phyloP scores from a whole-genome alignment of 2,113 vertebrate species.

The Heterotis niloticus region DNA sequence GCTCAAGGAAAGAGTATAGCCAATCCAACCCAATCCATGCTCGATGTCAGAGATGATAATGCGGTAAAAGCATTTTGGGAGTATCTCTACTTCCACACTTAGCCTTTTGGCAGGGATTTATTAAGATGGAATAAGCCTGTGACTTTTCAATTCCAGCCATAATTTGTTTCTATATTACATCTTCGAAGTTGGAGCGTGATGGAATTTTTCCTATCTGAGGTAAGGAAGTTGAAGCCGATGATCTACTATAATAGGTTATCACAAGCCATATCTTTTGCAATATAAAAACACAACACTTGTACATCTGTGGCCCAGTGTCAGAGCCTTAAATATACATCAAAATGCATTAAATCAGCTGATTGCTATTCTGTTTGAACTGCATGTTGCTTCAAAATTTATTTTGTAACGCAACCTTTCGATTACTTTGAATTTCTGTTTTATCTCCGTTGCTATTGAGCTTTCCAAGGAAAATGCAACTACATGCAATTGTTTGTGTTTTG shows the following conservation, averaged over 20 bases:
- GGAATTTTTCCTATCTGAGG: conserved; percentile 81
- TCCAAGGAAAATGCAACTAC: conserved; percentile 64
- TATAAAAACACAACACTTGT: conserved; percentile 97
- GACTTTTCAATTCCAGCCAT: conserved; percentile 99
- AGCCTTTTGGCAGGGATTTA: conserved; percentile 95
- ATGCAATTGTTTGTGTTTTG: conserved; percentile 53
- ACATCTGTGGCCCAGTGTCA: conserved; percentile 97
- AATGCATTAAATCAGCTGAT: conserved; percentile 97
- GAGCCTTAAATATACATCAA: conserved; percentile 92
- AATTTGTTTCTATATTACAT: conserved; percentile 99
- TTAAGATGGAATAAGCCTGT: conserved; percentile 96
- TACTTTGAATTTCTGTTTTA: conserved; percentile 79
- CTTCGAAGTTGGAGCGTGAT: conserved; percentile 86
- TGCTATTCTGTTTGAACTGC: conserved; percentile 87
- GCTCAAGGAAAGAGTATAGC: conserved; percentile 39
- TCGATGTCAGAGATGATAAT: conserved; percentile 92
- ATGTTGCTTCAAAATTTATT: conserved; percentile 79
- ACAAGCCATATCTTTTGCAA: conserved; percentile 88
- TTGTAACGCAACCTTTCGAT: conserved; percentile 77
- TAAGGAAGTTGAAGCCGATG: conserved; percentile 69
- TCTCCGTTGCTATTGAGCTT: conserved; percentile 69
- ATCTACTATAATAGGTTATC: conserved; percentile 95
- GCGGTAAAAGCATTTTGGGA: conserved; percentile 83
- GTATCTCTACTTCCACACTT: conserved; percentile 84
- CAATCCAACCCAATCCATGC: conserved; percentile 53